Evolutionary conservation across 2,888 invertebrate species (phyloP).

Genomic region (Meganola albula): DNA sequence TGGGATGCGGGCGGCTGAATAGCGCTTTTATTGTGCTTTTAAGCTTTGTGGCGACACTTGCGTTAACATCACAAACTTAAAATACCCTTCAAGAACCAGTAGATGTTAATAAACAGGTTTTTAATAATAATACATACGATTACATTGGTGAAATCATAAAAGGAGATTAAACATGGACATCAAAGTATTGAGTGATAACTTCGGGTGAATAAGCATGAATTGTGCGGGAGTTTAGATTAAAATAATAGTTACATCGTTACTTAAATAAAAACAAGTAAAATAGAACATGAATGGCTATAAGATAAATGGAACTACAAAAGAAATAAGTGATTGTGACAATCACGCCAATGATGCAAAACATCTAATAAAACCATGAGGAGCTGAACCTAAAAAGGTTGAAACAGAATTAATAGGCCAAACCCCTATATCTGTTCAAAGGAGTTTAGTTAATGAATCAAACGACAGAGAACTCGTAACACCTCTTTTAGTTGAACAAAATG

Average conservation of each 20-base stretch:
- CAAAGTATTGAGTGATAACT: too few relatives aligned
- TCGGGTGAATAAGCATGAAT: too few relatives aligned
- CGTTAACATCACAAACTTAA: too few relatives aligned
- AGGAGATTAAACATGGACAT: too few relatives aligned
- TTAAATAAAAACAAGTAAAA: too few relatives aligned
- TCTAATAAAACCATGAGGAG: slow-evolving; percentile 25
- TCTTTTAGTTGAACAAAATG: slow-evolving; percentile 69
- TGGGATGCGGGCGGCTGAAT: slow-evolving; percentile 73
- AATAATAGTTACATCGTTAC: too few relatives aligned
- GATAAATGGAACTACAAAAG: slow-evolving; percentile 34
- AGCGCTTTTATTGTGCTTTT: slow-evolving; percentile 50
- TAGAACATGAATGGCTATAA: slow-evolving; percentile 35
- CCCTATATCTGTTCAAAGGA: slow-evolving; percentile 70
- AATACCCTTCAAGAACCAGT: too few relatives aligned
- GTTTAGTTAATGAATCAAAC: slow-evolving; percentile 70
- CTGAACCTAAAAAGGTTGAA: slow-evolving; percentile 40
- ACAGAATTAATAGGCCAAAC: slow-evolving; percentile 48
- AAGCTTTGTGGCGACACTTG: slow-evolving; percentile 54
- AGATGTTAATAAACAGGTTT: too few relatives aligned
- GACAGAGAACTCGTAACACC: slow-evolving; percentile 71
- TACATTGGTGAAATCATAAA: too few relatives aligned
- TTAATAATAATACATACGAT: too few relatives aligned
- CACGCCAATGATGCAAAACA: slow-evolving; percentile 40
- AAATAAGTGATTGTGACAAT: slow-evolving; percentile 30
- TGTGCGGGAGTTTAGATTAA: too few relatives aligned